Evolutionary conservation across 2,113 vertebrate species (phyloP), one percentile per base, ranked within the genome.

Genomic region (Gopherus evgoodei): DNA sequence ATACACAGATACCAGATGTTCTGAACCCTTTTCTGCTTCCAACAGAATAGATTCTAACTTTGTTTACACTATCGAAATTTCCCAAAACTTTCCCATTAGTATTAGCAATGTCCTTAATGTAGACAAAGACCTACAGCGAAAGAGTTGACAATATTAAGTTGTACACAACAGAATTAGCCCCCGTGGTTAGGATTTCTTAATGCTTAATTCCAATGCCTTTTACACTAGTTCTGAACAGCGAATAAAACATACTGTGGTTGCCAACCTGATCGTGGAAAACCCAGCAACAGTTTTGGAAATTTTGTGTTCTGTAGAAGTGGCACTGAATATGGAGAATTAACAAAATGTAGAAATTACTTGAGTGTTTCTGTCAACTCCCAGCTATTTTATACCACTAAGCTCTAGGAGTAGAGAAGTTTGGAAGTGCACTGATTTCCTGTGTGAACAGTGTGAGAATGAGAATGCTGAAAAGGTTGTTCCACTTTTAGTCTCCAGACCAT

Each of bases 401-500:
- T 10, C 65, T 38, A 19, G 65, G 65, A 72, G n/a, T 69, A 69
- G 35, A n/a, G 29, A 6, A 65, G 14, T 65, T 69, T 1, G 25
- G 3, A 78, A 8, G 4, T 8, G 19, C 59, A n/a, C 16, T 14
- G 38, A 78, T 47, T 78, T 72, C 35, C 42, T 29, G 22, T 78
- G 75, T 44, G 38, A 44, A 27, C 6, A 78, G 24, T 27, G 12
- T 44, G 22, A 44, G 44, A 44, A 44, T 59, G 83, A 54, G 47
- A 44, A 13, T 81, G 53, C 52, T 21, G 35, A 13, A 53, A 19
- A 57, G 62, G 54, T 84, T 14, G 62, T 1, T 3, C 7, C 19
- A 54, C 14, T 16, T 69, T 72, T 52, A 0, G 0, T 49, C 29
- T 31, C 8, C 5, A 0, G 1, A 11, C 31, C 11, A 1, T 9